A percentile compares a stretch with the other conserved stretches of the same genome.
Evolutionary conservation across 2,888 invertebrate genomes (phyloP).

Genomic region (Kryphioiulus occultus): DNA sequence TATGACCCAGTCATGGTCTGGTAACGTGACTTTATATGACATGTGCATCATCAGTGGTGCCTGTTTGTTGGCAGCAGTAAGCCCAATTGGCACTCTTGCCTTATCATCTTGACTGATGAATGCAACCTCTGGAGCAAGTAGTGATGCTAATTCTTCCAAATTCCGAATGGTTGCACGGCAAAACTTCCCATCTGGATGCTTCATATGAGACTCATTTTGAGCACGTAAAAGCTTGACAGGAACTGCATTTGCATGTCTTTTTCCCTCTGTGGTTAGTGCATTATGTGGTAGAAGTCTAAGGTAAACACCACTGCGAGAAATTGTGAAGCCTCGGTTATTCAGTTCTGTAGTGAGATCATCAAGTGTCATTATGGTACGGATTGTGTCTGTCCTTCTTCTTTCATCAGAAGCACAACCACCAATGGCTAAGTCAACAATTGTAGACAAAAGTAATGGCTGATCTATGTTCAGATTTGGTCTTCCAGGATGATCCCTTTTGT

Average conservation of each 20-base stretch:
- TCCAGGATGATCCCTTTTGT: too few species aligned
- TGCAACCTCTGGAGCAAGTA: not conserved
- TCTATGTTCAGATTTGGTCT: not conserved
- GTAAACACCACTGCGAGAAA: too few species aligned
- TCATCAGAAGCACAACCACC: not conserved
- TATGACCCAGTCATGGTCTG: slow-evolving; percentile 60
- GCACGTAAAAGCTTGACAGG: not conserved
- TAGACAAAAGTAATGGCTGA: not conserved
- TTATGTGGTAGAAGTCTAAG: too few species aligned
- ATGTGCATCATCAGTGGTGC: slow-evolving; percentile 57
- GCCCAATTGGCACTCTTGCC: slow-evolving; percentile 60
- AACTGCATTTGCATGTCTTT: not conserved
- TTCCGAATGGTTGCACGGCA: slow-evolving; percentile 56
- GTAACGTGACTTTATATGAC: slow-evolving; percentile 57
- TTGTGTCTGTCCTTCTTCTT: not conserved
- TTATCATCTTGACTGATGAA: slow-evolving; percentile 56
- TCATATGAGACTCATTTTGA: not conserved
- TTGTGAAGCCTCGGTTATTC: not conserved
- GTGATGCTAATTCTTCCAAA: slow-evolving; percentile 57
- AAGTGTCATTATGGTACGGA: not conserved
- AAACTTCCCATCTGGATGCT: slow-evolving; percentile 58
- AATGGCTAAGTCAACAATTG: not conserved
- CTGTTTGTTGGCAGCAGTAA: slow-evolving; percentile 62
- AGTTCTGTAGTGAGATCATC: not conserved
- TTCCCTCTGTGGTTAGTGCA: too few species aligned